These are phyloP conservation scores for Yasuhikotakia modesta DNA, from an alignment of 2,797 vertebrate species.

Conservation along the genomic window DNA sequence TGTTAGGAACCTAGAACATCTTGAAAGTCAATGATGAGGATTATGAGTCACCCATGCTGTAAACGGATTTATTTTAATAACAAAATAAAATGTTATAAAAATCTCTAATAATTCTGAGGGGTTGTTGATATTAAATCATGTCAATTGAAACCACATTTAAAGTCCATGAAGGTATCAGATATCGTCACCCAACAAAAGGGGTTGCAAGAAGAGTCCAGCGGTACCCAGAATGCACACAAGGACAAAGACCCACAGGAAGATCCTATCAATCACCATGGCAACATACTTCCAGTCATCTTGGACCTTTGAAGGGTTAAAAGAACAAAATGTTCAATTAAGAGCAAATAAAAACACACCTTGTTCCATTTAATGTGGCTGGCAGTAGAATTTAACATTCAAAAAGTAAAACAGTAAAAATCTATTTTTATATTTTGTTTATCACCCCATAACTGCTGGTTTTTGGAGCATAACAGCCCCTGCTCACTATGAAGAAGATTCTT, in stretches of 20 bases:
- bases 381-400: background rate
- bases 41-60: no score
- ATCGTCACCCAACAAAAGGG: constrained; percentile 85
- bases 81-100: background rate
- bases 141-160: background rate
- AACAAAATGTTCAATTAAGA: background rate
- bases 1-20: no score
- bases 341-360: background rate
- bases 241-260: constrained; percentile 98
- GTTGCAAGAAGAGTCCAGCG: constrained; percentile 92
- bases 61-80: background rate
- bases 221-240: constrained; percentile 96
- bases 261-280: constrained; percentile 98
- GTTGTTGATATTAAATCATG: background rate
- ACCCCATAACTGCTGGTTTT: no score
- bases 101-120: background rate
- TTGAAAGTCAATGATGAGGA: background rate
- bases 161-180: constrained; percentile 64
- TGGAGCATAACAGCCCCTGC: no score
- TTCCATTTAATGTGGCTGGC: background rate
- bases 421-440: no score
- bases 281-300: constrained; percentile 99
- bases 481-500: no score
- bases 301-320: constrained; percentile 76
- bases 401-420: background rate